Evolutionary conservation across 1,140 invertebrate species (phyloP).

Genomic region (Sweltsa coloradensis): DNA sequence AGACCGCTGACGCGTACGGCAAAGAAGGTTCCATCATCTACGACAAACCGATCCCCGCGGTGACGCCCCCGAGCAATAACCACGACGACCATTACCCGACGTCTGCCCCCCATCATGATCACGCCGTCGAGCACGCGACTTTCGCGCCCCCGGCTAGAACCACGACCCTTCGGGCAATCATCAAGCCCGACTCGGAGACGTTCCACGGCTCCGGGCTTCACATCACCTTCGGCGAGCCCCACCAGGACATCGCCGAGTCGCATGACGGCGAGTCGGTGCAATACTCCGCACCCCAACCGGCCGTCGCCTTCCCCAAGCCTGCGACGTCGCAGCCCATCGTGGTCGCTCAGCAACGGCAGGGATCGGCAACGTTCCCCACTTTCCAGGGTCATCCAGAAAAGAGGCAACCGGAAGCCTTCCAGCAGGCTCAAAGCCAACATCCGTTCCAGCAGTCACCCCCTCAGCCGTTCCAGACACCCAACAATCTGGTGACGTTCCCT

Average conservation of each 20-base stretch:
- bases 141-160: constrained; percentile 36
- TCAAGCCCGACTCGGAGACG: constrained; percentile 67
- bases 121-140: constrained; percentile 16
- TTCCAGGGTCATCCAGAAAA: constrained; percentile 21
- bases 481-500: background rate
- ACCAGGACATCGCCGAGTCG: constrained; percentile 29
- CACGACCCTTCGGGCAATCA: constrained; percentile 68
- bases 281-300: constrained; percentile 41
- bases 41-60: constrained; percentile 59
- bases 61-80: constrained; percentile 38
- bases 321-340: too few relatives aligned
- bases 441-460: constrained; percentile 6
- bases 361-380: background rate
- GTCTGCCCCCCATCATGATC: constrained; percentile 19
- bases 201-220: constrained; percentile 64
- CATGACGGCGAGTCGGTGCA: constrained; percentile 33
- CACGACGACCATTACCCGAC: constrained; percentile 33
- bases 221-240: constrained; percentile 51
- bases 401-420: constrained; percentile 23
- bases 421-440: constrained; percentile 19
- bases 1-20: constrained; percentile 39
- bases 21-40: constrained; percentile 46
- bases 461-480: constrained; percentile 13
- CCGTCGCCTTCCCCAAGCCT: constrained; percentile 45
- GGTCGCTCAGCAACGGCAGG: background rate